Conservation (phyloP, 2,113 vertebrate species). For the crab-eating macaque (Macaca fascicularis) region T2T-MFA8v1.1 NC_088379.1:141739501-141740000, state of each 20-base stretch:
- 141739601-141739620: background rate
- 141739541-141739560: background rate
- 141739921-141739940: no score
- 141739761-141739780: background rate
- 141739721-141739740: background rate
- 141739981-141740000: background rate
- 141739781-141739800: background rate
- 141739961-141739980: background rate
- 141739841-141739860: background rate
- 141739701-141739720: background rate
- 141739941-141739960: background rate
- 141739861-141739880: background rate
- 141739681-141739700: rapidly evolving
- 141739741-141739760: background rate
- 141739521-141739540: background rate
- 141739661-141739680: background rate
- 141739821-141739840: no score
- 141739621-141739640: background rate
- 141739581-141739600: background rate
- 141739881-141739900: no score
- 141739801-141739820: background rate
- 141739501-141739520: background rate
- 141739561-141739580: background rate
- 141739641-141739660: background rate
- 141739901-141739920: no score